Percentiles rank a stretch among this genome's conserved stretches.
These are phyloP conservation scores for Saccostrea cuccullata DNA, from an alignment of 1,140 invertebrate species.

Conservation along the genomic window DNA sequence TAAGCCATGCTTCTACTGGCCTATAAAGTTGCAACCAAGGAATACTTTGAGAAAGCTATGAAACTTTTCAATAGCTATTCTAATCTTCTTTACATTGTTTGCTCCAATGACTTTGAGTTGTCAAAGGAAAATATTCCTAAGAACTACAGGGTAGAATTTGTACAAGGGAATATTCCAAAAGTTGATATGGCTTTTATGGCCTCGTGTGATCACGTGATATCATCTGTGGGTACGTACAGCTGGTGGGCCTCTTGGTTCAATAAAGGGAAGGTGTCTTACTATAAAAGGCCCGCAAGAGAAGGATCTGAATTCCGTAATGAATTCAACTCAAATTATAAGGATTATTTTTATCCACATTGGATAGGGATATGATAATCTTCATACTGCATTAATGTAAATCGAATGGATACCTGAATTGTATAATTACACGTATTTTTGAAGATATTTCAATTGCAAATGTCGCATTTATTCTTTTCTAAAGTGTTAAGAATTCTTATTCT, in stretches of 20 bases:
- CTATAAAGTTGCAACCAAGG: constrained; percentile 54
- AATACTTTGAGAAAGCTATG: constrained; percentile 61
- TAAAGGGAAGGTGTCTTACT: constrained; percentile 68
- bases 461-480: too few species aligned
- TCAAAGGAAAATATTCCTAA: constrained; percentile 48
- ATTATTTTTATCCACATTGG: constrained; percentile 61
- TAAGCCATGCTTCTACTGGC: constrained; percentile 43
- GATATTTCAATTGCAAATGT: too few species aligned
- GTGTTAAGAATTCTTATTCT: too few species aligned
- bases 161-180: constrained; percentile 48
- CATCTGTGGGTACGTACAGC: constrained; percentile 69
- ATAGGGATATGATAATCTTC: constrained; percentile 42
- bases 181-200: constrained; percentile 57
- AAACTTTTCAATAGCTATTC: constrained; percentile 50
- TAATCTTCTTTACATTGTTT: constrained; percentile 55
- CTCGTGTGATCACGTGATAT: constrained; percentile 69
- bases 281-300: constrained; percentile 60
- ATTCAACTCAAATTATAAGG: constrained; percentile 56
- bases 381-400: not conserved
- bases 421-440: too few species aligned
- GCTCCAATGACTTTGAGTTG: constrained; percentile 56
- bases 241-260: constrained; percentile 72
- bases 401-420: too few species aligned
- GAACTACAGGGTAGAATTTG: constrained; percentile 32
- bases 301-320: constrained; percentile 45